A percentile compares a stretch with the other conserved stretches of the same genome.
phyloP scores from a whole-genome alignment of 2,113 vertebrate genomes.

The Corythaeola cristata region DNA sequence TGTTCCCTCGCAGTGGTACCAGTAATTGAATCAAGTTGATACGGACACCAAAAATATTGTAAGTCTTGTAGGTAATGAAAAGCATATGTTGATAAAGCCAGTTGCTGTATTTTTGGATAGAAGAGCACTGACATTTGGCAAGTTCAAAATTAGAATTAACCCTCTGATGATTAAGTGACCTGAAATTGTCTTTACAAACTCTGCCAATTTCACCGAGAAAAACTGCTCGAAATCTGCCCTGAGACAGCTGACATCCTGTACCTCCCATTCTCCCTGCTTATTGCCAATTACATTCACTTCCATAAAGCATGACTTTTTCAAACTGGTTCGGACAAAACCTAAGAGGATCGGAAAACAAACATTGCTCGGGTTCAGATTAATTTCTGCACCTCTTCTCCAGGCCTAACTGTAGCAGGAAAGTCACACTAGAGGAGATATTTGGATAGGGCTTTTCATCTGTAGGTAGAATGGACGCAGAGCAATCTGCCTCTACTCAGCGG shows the following conservation, averaged over 20 bases:
- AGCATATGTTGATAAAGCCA: conserved; percentile 80
- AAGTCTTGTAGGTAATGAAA: conserved; percentile 81
- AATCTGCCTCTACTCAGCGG: not conserved
- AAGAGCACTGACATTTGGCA: conserved; percentile 81
- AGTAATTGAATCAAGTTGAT: conserved; percentile 91
- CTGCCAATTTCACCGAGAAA: not conserved
- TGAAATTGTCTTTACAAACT: not conserved
- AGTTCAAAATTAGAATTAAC: conserved; percentile 51
- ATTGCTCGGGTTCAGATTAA: not conserved
- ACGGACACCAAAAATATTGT: conserved; percentile 79
- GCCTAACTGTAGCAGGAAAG: not conserved
- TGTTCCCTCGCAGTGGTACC: conserved; percentile 79
- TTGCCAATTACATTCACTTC: not conserved
- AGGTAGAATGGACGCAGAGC: not conserved
- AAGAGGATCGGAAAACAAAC: not conserved
- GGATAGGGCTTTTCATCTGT: not conserved
- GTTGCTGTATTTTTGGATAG: conserved; percentile 68
- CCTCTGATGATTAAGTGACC: conserved; percentile 40
- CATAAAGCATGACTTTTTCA: not conserved
- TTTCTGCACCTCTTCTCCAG: not conserved
- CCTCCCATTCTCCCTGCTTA: not conserved
- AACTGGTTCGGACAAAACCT: not conserved
- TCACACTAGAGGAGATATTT: no score
- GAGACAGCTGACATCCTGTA: not conserved
- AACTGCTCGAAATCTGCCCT: not conserved